These are phyloP conservation scores for Phoeniculus purpureus DNA, from an alignment of 2,797 vertebrate species.

Conservation along the genomic window DNA sequence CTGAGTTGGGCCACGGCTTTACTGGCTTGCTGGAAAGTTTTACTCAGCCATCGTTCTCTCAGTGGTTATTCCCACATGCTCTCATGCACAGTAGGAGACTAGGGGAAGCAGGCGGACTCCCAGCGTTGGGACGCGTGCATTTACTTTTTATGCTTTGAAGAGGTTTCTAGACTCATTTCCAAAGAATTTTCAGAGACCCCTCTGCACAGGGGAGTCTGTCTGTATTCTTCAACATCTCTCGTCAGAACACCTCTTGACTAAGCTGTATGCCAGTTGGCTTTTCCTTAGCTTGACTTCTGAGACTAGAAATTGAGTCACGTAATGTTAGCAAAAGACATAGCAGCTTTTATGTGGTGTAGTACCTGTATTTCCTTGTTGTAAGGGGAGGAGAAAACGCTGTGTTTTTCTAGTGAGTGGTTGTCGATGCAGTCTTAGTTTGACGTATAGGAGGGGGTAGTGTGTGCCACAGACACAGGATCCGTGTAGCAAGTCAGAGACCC, in stretches of 20 bases:
- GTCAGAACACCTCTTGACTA: fast-evolving
- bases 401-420: neutral
- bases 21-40: neutral
- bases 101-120: neutral
- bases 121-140: neutral
- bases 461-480: neutral
- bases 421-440: neutral
- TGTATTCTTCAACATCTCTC: neutral
- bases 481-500: neutral
- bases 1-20: neutral
- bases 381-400: fast-evolving
- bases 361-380: neutral
- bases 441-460: neutral
- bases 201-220: neutral
- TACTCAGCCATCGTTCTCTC: conserved; percentile 41
- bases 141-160: neutral
- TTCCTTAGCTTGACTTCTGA: neutral
- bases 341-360: neutral
- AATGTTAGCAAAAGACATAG: neutral
- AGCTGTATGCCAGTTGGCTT: neutral
- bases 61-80: conserved; percentile 21
- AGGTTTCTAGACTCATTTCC: neutral
- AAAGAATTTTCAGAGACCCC: neutral
- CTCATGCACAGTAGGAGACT: neutral
- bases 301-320: neutral